These are phyloP conservation scores for Cladopsammia gracilis DNA, from an alignment of 64 coral and sea anemone genomes.

Conservation along the genomic window DNA sequence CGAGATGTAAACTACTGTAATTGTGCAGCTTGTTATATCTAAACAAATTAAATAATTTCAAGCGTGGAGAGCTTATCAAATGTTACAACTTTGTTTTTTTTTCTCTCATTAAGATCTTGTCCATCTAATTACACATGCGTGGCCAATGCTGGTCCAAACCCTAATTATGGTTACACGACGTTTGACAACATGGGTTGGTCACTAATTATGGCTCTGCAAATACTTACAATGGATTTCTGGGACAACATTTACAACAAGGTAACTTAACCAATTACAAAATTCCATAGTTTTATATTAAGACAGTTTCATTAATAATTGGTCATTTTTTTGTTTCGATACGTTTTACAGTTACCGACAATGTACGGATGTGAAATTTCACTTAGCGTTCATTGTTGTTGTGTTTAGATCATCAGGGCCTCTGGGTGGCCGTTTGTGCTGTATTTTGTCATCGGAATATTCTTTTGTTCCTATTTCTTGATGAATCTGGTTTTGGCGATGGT, in stretches of 20 bases:
- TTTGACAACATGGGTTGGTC: conserved; percentile 97
- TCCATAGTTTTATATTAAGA: too few relatives aligned
- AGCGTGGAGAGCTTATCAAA: too few relatives aligned
- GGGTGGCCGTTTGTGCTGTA: conserved; percentile 70
- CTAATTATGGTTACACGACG: conserved; percentile 84
- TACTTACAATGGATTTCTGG: conserved; percentile 96
- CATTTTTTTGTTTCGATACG: too few relatives aligned
- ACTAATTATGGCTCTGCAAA: conserved; percentile 89
- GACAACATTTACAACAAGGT: conserved; percentile 95
- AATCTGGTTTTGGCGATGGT: conserved; percentile 88
- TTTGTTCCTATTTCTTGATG: conserved; percentile 86
- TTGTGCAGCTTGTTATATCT: too few relatives aligned
- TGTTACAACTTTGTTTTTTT: neutral
- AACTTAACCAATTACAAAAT: neutral
- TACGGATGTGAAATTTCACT: neutral
- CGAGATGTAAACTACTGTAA: too few relatives aligned
- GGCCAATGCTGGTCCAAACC: conserved; percentile 78
- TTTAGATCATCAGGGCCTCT: conserved; percentile 72
- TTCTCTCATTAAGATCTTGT: conserved; percentile 52
- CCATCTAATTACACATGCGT: conserved; percentile 86
- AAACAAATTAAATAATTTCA: too few relatives aligned
- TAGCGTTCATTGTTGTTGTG: neutral
- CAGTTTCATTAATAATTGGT: too few relatives aligned
- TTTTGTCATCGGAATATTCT: conserved; percentile 84
- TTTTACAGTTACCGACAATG: too few relatives aligned